Evolutionary conservation across 2,797 vertebrate genomes (phyloP), one percentile per base, ranked within the genome.

Genomic region (Enteromius afrohamiltoni): DNA sequence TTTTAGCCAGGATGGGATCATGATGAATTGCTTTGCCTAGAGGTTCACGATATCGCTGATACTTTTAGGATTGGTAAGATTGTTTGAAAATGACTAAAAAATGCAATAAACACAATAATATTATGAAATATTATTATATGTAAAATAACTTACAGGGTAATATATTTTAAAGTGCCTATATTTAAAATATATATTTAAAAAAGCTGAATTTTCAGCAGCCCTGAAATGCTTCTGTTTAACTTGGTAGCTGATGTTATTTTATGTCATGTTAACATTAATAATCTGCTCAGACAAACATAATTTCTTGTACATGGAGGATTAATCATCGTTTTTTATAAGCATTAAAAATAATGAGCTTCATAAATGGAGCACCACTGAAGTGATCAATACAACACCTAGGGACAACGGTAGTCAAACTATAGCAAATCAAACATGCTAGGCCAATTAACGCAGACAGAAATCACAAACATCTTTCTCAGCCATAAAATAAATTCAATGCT

Each of bases 401-500:
- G 37, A 55, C 16, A 68, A 68, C 73, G 29, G 64, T 45, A 82
- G 47, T 76, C 71, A 82, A 42, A 17, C 47, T 31, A 89, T 78
- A 77, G 79, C 85, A 85, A 87, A 89, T 80, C 65, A 88, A 86
- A 83, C 86, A 85, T 86, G 86, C 84, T 80, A n/a, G 82, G 45
- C 85, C 85, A 87, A 91, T 90, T 89, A 92, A 79, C 34, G 13
- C 26, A 17, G 45, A 79, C 75, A 80, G 82, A 84, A 87, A 79
- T 87, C 73, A 83, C 77, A 88, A 87, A 88, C 74, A 26, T 83
- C 77, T 79, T 71, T 80, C 85, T 79, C 76, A 82, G 88, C 86
- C 77, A 67, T 86, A 55, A 42, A 34, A 91, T 86, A 31, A 84
- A 91, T 86, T 87, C 16, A 65, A 80, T 88, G 89, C 79, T 87